Evolutionary conservation across 1,140 invertebrate species (phyloP).

Genomic region (Dermatophagoides farinae): DNA sequence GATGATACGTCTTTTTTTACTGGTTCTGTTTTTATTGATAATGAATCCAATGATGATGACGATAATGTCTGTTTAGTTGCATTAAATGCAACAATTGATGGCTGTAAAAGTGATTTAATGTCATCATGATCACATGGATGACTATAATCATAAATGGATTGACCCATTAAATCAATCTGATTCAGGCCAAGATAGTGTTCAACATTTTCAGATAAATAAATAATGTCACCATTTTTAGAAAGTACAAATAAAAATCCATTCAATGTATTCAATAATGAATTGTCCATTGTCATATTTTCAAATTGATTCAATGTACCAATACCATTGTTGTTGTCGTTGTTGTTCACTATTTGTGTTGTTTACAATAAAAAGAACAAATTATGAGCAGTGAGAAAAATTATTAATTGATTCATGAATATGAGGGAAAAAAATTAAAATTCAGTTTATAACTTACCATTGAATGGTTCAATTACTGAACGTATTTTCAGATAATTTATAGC

Average conservation of each 20-base stretch:
- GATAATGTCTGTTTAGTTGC: not conserved
- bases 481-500: slow-evolving; percentile 57
- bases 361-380: no score
- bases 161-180: slow-evolving; percentile 83
- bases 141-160: slow-evolving; percentile 75
- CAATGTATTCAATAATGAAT: slow-evolving; percentile 49
- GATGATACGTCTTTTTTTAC: not conserved
- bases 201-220: slow-evolving; percentile 76
- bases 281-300: not conserved
- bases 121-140: slow-evolving; percentile 89
- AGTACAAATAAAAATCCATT: slow-evolving; percentile 70
- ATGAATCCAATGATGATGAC: not conserved
- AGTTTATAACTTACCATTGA: not conserved
- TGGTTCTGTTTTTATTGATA: not conserved
- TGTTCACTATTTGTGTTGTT: no score
- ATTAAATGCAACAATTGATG: not conserved
- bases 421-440: no score
- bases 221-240: slow-evolving; percentile 65
- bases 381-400: no score
- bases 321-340: not conserved
- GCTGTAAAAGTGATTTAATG: slow-evolving; percentile 47
- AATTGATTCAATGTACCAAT: not conserved
- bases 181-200: slow-evolving; percentile 65
- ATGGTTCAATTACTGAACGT: not conserved
- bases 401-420: no score